Base-by-base conservation (phyloP, 2,113 vertebrate genomes). In the Tetraodon nigroviridis region DNA sequence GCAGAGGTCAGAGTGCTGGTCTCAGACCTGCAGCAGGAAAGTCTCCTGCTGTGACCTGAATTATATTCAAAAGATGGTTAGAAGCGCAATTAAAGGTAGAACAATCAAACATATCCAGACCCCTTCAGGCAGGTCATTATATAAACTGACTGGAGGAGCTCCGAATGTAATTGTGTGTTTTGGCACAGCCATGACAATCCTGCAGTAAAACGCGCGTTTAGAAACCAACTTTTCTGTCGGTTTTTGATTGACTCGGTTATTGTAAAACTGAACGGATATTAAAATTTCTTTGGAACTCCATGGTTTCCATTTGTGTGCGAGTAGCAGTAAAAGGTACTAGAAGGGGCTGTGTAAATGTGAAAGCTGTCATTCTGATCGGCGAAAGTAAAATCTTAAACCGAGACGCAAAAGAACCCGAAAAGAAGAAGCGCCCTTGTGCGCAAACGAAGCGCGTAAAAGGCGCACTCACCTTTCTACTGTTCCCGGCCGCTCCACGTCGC, bases 391-490 rank as follows among this genome's bases (percentile, higher is more conserved):
- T 37, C 32, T 37, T 37, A 37, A 37, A 37, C 4, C 32, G 11
- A 8, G 32, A 16, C 44, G 16, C 3, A 45, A 45, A 15, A 45
- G 16, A 44, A 11, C 0, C 12, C 4, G 42, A 16, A 44, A 44
- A 44, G n/a, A 46, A 46, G 15, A 17, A 46, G 44, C 15, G 44
- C 13, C n/a, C 1, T 11, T 11, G 41, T 18, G 63, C 48, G 42
- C 65, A 41, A 63, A 61, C 3, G 13, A 24, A 18, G 1, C 17
- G 41, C 29, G 4, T 1, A 20, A n/a, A 11, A 32, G 2, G 46
- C 18, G 19, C 3, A 62, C 80, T 77, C 67, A 82, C 80, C 80
- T 82, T 72, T 64, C 20, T 49, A 24, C 32, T 15, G 60, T 20
- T 75, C 55, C 21, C 1, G 49, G 27, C 54, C 29, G 3, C 58